Conservation (phyloP, 2,888 invertebrate species). For the Parnassius orleans region DNA sequence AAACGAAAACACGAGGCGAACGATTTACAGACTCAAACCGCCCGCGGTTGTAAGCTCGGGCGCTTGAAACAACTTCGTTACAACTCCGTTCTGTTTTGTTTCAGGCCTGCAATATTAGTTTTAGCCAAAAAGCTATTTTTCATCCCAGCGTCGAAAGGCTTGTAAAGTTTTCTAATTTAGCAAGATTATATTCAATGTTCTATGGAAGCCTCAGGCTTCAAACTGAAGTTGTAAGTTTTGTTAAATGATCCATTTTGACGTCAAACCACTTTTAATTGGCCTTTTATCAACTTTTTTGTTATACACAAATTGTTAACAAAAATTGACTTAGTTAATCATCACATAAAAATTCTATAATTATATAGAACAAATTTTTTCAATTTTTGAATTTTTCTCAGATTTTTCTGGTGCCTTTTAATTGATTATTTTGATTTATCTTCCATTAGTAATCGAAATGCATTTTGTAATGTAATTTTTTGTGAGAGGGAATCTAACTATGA, state of each 20-base stretch:
- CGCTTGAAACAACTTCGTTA: conserved; percentile 75
- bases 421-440: too few relatives aligned
- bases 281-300: too few relatives aligned
- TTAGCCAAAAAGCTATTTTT: conserved; percentile 79
- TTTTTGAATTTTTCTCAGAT: too few relatives aligned
- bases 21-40: conserved; percentile 45
- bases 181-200: conserved; percentile 68
- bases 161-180: conserved; percentile 78
- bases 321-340: too few relatives aligned
- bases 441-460: too few relatives aligned
- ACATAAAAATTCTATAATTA: too few relatives aligned
- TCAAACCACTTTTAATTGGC: neutral
- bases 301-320: too few relatives aligned
- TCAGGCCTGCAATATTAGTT: conserved; percentile 76
- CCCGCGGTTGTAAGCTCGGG: conserved; percentile 68
- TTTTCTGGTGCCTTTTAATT: too few relatives aligned
- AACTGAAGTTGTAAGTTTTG: conserved; percentile 47
- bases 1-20: conserved; percentile 53
- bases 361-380: too few relatives aligned
- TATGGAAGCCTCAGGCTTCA: conserved; percentile 49
- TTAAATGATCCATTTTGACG: neutral
- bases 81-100: conserved; percentile 72
- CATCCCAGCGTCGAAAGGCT: conserved; percentile 70
- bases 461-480: too few relatives aligned
- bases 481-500: too few relatives aligned